Evolutionary conservation across 2,113 vertebrate species (phyloP), one percentile per base, ranked within the genome.

Genomic region (Equus przewalskii): DNA sequence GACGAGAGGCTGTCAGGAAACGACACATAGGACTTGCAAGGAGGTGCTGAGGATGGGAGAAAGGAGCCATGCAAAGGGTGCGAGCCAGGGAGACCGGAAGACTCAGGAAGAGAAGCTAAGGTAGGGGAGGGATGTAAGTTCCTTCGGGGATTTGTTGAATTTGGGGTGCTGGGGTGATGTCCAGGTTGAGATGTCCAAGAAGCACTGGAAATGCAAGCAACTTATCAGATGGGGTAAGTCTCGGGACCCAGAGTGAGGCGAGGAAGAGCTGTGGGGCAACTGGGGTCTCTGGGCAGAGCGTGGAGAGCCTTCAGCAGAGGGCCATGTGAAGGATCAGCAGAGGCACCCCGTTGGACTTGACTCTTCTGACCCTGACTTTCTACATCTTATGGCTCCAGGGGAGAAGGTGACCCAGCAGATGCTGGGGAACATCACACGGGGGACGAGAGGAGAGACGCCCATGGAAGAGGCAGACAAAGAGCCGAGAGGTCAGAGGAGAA

Each of bases 121-220:
- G 21, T 49, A 65, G 33, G 54, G 26, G 7, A 44, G 7, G n/a
- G 26, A 33, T 58, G 21, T 19, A 46, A 62, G 33, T 46, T 75
- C 49, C 58, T 16, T 75, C 67, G 44, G 33, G 4, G 56, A 44
- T 33, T 58, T 49, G 49, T 26, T 78, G 67, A 89, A n/a, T 46
- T 70, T 76, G 70, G 65, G 33, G 28, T 30, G 19, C 19, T 73
- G 41, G 41, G 21, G 18, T n/a, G 6, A 58, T 49, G 30, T 64
- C 51, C 33, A n/a, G n/a, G 33, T 44, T 19, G 69, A 41, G 51
- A 80, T 80, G 36, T 51, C 13, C 28, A 65, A 49, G 87, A n/a
- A 89, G 73, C 81, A 80, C 76, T 78, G 33, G 72, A 90, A 96
- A 70, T 2, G 10, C 19, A 65, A 49, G 89, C 22, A 64, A 30